Base-by-base conservation (phyloP, 2,888 invertebrate species). In the Belgica antarctica region DNA sequence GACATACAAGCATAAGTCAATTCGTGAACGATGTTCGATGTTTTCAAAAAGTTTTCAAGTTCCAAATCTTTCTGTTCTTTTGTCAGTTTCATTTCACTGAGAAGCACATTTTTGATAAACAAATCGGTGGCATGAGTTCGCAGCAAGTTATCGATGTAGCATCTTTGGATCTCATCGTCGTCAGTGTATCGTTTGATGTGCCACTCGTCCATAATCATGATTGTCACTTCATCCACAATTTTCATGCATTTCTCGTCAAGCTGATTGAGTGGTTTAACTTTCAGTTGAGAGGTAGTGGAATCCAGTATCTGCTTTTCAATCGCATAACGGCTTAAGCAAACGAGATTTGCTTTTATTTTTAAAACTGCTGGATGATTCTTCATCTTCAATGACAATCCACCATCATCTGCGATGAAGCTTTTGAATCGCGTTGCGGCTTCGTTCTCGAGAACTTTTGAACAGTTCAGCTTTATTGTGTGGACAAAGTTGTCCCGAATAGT, bases 131-230 rank as follows among this genome's bases (percentile, higher is more conserved):
- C 17, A 7, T 52, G 17, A 2, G 22, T 52, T 7, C 12, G 19
- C 2, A 52, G 22, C 22, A 52, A 52, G 4, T 7, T 17, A 8
- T 22, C 52, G 52, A 52, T 52, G 52, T 22, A 52, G 22, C 52
- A 52, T 52, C 52, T 52, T 52, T 52, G 52, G 12, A 52, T 52
- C n/a, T 3, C n/a, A 52, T 52, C 52, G 12, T 52, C 52, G 2
- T 52, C 52, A 17, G 52, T 22, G 12, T 19, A 17, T 17, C 52
- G 17, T 52, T 22, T 52, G 52, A 52, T 52, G 22, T 52, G 22
- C 52, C 52, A 52, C 12, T 52, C 52, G 22, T 52, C 52, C 52
- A 52, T 52, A 22, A 52, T 52, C 4, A 52, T 17, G 2, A 3
- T 19, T 52, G n/a, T 52, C 17, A 22, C 52, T 2, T 52, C 52